Base-by-base conservation (phyloP, 2,888 invertebrate genomes). In the Dione vanillae region DNA sequence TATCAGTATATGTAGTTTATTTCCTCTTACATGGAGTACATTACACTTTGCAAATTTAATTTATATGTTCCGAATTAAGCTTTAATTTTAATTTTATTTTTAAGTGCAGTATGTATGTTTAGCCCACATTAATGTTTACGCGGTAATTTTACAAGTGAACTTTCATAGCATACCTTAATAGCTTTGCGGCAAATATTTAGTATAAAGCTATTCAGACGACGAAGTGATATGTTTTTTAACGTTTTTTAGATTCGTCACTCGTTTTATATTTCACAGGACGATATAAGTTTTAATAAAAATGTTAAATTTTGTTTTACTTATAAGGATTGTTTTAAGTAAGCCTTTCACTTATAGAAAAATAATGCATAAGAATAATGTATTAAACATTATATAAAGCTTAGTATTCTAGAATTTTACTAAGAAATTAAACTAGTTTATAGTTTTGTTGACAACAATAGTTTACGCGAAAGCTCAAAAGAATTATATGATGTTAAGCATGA, bases 101-200 rank as follows among this genome's bases (percentile, higher is more conserved):
- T 11, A 14, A 64, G 10, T 19, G 49, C 20, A 64, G 37, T 40
- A 20, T 19, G 62, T 64, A 49, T 49, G 37, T 37, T 64, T 49
- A 19, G 45, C 27, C 41, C 19, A 64, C 40, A 64, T 64, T 51
- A 64, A 64, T 37, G 64, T 45, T 64, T 64, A 64, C 64, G 40
- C 49, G 64, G 64, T 64, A 64, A 64, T 64, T 62, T 64, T 47
- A 19, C 49, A 51, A 51, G 49, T 49, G 64, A 49, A 64, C 64
- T 64, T 35, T 40, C 64, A 64, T 64, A 64, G 37, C 51, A 19
- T 61, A 45, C 43, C 27, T 45, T 61, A 27, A 27, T 43, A 40
- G 40, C 20, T 40, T 64, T 49, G 49, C 49, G 6, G 37, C 1
- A 64, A 40, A 51, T 64, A 64, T 64, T 64, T 51, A 51, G 49